A percentile compares a stretch with the other conserved stretches of the same genome.
These are phyloP conservation scores for Orthosia incerta DNA, from an alignment of 2,888 invertebrate species.

Conservation along the genomic window DNA sequence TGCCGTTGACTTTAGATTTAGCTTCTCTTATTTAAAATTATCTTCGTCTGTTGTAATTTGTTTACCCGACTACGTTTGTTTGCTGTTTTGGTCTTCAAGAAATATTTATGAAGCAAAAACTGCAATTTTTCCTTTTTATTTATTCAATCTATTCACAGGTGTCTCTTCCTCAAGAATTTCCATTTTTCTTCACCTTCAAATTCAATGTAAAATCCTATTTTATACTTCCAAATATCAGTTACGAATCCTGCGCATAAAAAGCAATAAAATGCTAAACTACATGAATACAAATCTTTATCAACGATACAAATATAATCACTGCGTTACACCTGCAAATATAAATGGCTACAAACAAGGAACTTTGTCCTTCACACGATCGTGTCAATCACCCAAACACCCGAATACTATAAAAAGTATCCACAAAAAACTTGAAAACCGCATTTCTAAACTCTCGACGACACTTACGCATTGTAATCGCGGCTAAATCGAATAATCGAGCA, in stretches of 20 bases:
- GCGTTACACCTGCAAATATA: conserved; percentile 57
- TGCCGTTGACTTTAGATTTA: background rate
- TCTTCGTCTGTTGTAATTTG: background rate
- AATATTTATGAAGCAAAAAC: background rate
- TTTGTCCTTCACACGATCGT: conserved; percentile 56
- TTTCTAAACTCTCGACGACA: conserved; percentile 78
- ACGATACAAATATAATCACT: conserved; percentile 67
- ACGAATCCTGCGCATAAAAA: conserved; percentile 41
- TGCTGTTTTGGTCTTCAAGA: background rate
- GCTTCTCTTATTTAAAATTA: background rate
- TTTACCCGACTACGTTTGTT: too few relatives aligned
- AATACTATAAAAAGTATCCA: conserved; percentile 60
- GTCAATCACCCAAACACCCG: conserved; percentile 68
- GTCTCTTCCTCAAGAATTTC: background rate
- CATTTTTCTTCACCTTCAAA: conserved; percentile 24
- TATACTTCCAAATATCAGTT: conserved; percentile 40
- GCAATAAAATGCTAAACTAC: conserved; percentile 51
- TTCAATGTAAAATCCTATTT: conserved; percentile 20
- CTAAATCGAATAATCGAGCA: conserved; percentile 88
- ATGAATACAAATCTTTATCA: conserved; percentile 63
- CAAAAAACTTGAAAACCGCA: conserved; percentile 74
- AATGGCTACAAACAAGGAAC: conserved; percentile 51
- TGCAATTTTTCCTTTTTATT: background rate
- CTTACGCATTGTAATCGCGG: conserved; percentile 86
- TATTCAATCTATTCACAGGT: background rate